phyloP scores from a whole-genome alignment of 2,797 vertebrate species.

The Rhinophrynus dorsalis region DNA sequence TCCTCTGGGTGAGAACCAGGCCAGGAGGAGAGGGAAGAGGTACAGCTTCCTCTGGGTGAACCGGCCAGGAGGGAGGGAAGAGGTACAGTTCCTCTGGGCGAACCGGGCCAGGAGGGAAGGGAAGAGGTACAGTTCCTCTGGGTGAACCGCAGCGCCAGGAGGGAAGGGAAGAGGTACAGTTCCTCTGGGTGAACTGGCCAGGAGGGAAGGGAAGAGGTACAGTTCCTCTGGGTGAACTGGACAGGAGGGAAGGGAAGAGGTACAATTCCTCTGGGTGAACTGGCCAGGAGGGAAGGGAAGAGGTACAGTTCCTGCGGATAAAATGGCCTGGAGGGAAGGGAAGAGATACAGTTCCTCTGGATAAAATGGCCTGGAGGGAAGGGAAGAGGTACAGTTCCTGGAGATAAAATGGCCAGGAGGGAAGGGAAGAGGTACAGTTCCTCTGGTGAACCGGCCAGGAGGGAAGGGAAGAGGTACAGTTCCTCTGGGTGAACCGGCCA shows the following conservation, averaged over 20 bases:
- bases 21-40: too few species aligned
- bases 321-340: neutral
- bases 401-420: neutral
- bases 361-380: conserved; percentile 63
- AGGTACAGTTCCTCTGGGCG: too few species aligned
- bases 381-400: too few species aligned
- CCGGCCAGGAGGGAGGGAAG: too few species aligned
- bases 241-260: too few species aligned
- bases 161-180: neutral
- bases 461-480: neutral
- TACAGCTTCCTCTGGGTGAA: too few species aligned
- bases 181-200: conserved; percentile 66
- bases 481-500: neutral
- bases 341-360: neutral
- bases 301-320: neutral
- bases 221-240: too few species aligned
- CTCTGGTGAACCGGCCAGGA: too few species aligned
- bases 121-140: neutral
- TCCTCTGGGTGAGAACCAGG: too few species aligned
- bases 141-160: neutral
- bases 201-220: neutral
- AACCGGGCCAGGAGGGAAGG: neutral
- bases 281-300: too few species aligned
- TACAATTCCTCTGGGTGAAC: too few species aligned
- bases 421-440: too few species aligned